Base-by-base conservation (phyloP, 2,888 invertebrate genomes). In the Nyleta sp. region DNA sequence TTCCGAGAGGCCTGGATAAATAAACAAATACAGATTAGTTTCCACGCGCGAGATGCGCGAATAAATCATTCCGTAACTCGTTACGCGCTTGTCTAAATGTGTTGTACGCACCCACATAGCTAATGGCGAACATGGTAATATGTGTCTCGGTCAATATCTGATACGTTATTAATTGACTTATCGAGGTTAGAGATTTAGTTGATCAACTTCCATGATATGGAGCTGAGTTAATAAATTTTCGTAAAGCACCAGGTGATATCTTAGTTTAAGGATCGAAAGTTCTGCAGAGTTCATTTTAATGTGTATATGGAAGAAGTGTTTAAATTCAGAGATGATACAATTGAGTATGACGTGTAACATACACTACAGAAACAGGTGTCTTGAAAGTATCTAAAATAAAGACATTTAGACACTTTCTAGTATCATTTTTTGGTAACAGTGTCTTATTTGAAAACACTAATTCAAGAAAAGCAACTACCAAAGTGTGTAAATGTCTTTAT, bases 21-120 rank as follows among this genome's bases (percentile, higher is more conserved):
- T 89, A 89, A 89, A 89, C 89, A 89, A 90, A 89, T 87, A 86
- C 86, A 87, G 89, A 89, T 90, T 90, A 89, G 88, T 85, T 78
- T 87, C 67, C 83, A 80, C 80, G 82, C 84, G 85, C 78, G 82
- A 83, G 78, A 78, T 82, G 82, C 65, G 81, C 82, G 80, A 76
- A 87, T 89, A 89, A 89, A 89, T 89, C 89, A 89, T 89, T 86
- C 83, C 82, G 82, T 81, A 88, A 88, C 87, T 89, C 84, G 88
- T 89, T 89, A 88, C 88, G 82, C 80, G 67, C 78, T 76, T 81
- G 75, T 79, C 72, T 72, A 78, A 71, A 57, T 75, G 62, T 75
- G 67, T 71, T 73, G 68, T 68, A 74, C 75, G 79, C 75, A 79
- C 79, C 67, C 72, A 75, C 75, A 74, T 79, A 79, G 67, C 80